These are phyloP conservation scores for Alectura lathami DNA, from an alignment of 2,113 vertebrate genomes.

Conservation along the genomic window DNA sequence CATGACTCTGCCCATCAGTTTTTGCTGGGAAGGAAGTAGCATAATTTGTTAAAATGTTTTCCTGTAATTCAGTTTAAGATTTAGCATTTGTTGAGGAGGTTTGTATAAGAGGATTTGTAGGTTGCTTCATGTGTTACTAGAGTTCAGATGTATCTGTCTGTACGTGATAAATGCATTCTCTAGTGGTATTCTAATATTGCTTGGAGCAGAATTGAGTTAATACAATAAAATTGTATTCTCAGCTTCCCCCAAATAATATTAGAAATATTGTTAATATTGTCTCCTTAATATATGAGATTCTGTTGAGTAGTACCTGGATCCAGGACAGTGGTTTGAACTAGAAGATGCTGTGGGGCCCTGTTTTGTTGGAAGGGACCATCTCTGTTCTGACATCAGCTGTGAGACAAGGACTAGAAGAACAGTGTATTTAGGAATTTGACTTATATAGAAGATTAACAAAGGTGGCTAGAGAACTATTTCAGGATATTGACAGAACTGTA, in stretches of 20 bases:
- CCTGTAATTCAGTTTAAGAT: not conserved
- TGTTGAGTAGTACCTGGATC: not conserved
- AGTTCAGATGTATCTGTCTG: not conserved
- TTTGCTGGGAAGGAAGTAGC: not conserved
- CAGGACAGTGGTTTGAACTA: not conserved
- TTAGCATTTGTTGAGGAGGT: not conserved
- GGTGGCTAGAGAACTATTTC: not conserved
- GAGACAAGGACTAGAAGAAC: not conserved
- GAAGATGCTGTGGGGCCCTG: not conserved
- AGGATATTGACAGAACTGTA: not conserved
- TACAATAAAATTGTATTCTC: not conserved
- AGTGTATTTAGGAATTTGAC: not conserved
- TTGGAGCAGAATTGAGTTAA: not conserved
- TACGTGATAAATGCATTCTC: not conserved
- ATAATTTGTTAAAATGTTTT: not conserved
- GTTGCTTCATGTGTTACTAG: not conserved
- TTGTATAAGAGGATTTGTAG: not conserved
- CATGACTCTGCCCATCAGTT: not conserved
- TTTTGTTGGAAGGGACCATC: not conserved
- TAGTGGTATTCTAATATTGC: not conserved
- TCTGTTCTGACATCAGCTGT: not conserved
- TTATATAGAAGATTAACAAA: not conserved
- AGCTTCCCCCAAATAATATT: not conserved
- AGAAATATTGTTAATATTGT: not conserved
- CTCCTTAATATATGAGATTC: not conserved